Evolutionary conservation across 2,888 invertebrate genomes (phyloP), one percentile per base, ranked within the genome.

Genomic region (Acronicta psi): DNA sequence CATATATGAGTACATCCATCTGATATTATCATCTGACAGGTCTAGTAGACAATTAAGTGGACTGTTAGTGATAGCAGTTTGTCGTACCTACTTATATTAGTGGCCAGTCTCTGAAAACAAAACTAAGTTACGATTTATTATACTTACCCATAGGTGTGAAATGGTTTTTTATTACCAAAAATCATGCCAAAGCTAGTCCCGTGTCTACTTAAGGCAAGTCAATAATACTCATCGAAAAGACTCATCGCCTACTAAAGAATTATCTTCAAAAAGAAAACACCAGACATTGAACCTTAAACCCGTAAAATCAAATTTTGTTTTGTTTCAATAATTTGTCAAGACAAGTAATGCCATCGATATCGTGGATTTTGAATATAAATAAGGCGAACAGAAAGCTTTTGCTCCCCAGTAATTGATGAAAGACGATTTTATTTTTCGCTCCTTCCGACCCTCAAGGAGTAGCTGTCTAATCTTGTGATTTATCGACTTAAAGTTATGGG

Each of bases 391-490:
- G 61, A 74, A 74, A 80, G 71, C 73, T 77, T 82, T 79, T 79
- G 69, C 82, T 77, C 78, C 29, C 63, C 81, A 71, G 77, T 84
- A 88, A 88, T 87, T 87, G 86, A 85, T 84, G 82, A 82, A 82
- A 84, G 82, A 81, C 75, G 77, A 83, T 82, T 84, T 83, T 81
- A 80, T 85, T 85, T 84, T 80, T 80, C 76, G 71, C 78, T 79
- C 76, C 71, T 79, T 79, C 81, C 76, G 69, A 75, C 79, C 82
- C 82, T 81, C 80, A 73, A 79, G 80, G 74, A 83, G 80, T 78
- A 79, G 83, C 86, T 83, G 89, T 89, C 90, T 82, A 80, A 85
- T 87, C 82, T 85, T 80, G 79, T 90, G 88, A 89, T 90, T 90
- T 87, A 90, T 89, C 83, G 87, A 81, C 85, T 84, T 82, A 83